A percentile compares a stretch with the other conserved stretches of the same genome.
Evolutionary conservation across 2,888 invertebrate species (phyloP).

Genomic region (Pachydiplax longipennis): DNA sequence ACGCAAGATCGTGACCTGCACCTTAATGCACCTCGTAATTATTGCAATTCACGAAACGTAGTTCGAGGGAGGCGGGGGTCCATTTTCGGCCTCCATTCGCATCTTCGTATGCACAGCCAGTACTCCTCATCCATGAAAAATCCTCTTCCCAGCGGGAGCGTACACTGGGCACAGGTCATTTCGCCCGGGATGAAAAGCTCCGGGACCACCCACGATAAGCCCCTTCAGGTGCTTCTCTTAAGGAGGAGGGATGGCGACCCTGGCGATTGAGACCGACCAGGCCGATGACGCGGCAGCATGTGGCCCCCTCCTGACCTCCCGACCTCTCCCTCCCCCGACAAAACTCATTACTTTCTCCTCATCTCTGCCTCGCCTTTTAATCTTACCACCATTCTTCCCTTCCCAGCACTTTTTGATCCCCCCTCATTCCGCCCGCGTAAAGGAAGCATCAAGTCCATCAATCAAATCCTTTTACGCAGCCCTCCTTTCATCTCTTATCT

Average conservation of each 20-base stretch:
- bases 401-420: not conserved
- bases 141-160: slow-evolving; percentile 25
- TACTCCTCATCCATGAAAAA: slow-evolving; percentile 14
- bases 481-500: not conserved
- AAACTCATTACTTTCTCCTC: not conserved
- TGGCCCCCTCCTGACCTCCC: not conserved
- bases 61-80: not conserved
- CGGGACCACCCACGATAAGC: not conserved
- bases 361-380: not conserved
- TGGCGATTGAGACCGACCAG: slow-evolving; percentile 23
- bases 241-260: not conserved
- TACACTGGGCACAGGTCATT: slow-evolving; percentile 31
- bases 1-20: no score
- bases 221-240: slow-evolving; percentile 28
- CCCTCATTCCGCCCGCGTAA: not conserved
- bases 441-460: slow-evolving; percentile 14
- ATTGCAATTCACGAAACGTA: no score
- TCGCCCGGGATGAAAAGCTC: not conserved
- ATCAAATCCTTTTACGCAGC: slow-evolving; percentile 21
- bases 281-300: slow-evolving; percentile 12
- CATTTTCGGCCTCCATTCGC: not conserved
- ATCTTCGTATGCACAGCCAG: not conserved
- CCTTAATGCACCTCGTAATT: no score
- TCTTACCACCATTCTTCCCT: not conserved
- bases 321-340: not conserved